These are phyloP conservation scores for Cydia amplana DNA, from an alignment of 1,140 invertebrate genomes.

Conservation along the genomic window DNA sequence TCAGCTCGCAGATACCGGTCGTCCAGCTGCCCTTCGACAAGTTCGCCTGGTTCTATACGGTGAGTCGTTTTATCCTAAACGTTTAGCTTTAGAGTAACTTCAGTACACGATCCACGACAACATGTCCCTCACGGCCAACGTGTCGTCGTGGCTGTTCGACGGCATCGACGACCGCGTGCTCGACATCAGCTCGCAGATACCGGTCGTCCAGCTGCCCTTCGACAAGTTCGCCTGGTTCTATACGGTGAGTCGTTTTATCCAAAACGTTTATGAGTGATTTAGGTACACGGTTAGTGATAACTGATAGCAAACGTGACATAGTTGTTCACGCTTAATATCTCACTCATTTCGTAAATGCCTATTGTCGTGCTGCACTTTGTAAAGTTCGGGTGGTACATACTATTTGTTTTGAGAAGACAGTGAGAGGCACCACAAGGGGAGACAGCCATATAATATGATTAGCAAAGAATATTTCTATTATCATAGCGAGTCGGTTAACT, in stretches of 20 bases:
- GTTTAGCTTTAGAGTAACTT: not conserved
- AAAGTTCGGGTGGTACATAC: no score
- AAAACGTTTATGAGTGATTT: not conserved
- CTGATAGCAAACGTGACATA: no score
- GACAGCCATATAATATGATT: no score
- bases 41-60: slow-evolving; percentile 88
- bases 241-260: slow-evolving; percentile 56
- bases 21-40: slow-evolving; percentile 83
- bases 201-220: slow-evolving; percentile 82
- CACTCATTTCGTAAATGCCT: no score
- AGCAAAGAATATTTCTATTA: no score
- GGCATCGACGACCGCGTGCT: slow-evolving; percentile 87
- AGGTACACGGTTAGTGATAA: no score
- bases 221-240: slow-evolving; percentile 90
- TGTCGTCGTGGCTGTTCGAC: slow-evolving; percentile 82
- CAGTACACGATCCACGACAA: slow-evolving; percentile 43
- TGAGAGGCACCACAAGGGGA: no score
- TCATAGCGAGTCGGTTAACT: no score
- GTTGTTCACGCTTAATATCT: no score
- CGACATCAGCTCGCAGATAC: slow-evolving; percentile 79
- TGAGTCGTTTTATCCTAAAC: slow-evolving; percentile 46
- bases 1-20: slow-evolving; percentile 81
- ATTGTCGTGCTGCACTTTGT: no score
- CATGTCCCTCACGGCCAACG: slow-evolving; percentile 83
- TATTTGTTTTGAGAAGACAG: no score